Base-by-base conservation (phyloP, 2,113 vertebrate species). In the Sinocyclocheilus rhinocerous region DNA sequence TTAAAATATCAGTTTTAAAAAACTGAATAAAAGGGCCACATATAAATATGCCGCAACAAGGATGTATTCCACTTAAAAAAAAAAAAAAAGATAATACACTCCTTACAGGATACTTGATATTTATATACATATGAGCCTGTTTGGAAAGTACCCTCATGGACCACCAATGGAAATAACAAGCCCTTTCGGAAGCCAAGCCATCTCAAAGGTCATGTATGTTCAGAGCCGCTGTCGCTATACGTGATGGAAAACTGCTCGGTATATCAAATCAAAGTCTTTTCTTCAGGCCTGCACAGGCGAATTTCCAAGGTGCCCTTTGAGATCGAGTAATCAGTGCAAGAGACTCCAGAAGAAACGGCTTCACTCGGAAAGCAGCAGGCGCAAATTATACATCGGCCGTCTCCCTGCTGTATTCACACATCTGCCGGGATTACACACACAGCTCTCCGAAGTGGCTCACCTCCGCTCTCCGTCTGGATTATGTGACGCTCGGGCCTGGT, bases 291-390 rank as follows among this genome's bases (percentile, higher is more conserved):
- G 76, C 63, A 8, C 69, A 80, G 76, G 55, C 81, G n/a, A 42
- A 69, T 81, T 48, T 87, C n/a, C 85, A 89, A 87, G 85, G 85
- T 89, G 88, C 59, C 85, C 72, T 89, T 89, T 73, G 78, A 77
- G 82, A 82, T 26, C 10, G 55, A 83, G 72, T 77, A 82, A 89
- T 85, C 83, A 82, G 48, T 4, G 63, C 39, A 20, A 75, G 48
- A 55, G 55, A 75, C 82, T 87, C 85, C 61, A 72, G 77, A 78
- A 87, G 50, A 45, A 61, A 52, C 11, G 20, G 70, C 85, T 86
- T 72, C 18, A 16, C 61, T 83, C 78, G 16, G 73, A 52, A 83
- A 77, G 59, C 57, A 48, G 81, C 77, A 67, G 59, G 67, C 50
- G 63, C 50, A 85, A 77, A 87, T 89, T 83, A 82, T 55, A 69